Evolutionary conservation across 1,140 invertebrate genomes (phyloP).

Genomic region (Callitettix versicolor): DNA sequence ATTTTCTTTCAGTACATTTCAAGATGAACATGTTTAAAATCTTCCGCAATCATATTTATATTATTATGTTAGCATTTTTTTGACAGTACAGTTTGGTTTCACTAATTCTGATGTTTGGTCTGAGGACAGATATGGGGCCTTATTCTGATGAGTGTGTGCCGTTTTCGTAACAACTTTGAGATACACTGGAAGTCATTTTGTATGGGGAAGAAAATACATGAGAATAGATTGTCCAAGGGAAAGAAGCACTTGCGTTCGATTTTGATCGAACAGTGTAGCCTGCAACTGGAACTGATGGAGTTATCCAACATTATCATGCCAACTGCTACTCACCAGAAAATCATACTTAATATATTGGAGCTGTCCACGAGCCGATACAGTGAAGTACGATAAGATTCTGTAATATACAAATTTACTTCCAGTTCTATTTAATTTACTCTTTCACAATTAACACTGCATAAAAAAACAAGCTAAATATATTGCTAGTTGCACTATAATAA

Average conservation of each 20-base stretch:
- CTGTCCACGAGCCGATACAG: conserved; percentile 57
- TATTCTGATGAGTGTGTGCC: conserved; percentile 44
- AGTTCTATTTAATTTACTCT: no score
- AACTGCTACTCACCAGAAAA: conserved; percentile 45
- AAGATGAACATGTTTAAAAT: no score
- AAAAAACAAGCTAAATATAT: no score
- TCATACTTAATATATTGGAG: conserved; percentile 51
- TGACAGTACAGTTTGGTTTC: no score
- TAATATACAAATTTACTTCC: background rate
- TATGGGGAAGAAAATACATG: conserved; percentile 44
- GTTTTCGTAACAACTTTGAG: conserved; percentile 40
- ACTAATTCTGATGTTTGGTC: conserved; percentile 6
- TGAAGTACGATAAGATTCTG: conserved; percentile 35
- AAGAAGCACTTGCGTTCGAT: conserved; percentile 51
- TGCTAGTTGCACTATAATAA: no score
- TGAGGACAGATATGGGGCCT: conserved; percentile 44
- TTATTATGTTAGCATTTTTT: no score
- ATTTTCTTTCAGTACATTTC: no score
- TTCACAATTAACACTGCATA: no score
- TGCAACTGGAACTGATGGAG: conserved; percentile 56
- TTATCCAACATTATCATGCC: conserved; percentile 34
- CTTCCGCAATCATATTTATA: no score
- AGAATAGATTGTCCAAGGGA: conserved; percentile 47
- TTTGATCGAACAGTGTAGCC: conserved; percentile 47
- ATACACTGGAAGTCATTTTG: conserved; percentile 45